Conservation (phyloP, 2,888 invertebrate genomes). For the Hirtodrosophila trivittata region DNA sequence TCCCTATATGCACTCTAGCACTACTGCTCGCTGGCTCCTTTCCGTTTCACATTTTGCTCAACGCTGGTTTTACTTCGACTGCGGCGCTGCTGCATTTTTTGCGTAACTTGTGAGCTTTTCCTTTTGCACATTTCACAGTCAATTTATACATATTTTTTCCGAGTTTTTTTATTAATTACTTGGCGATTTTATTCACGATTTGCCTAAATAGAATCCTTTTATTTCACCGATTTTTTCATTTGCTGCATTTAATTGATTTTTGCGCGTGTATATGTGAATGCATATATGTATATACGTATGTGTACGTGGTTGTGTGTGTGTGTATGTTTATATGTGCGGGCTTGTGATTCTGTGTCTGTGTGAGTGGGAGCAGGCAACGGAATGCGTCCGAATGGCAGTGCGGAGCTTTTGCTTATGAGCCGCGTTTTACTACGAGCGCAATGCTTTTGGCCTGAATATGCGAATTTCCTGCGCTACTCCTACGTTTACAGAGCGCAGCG, state of each 20-base stretch:
- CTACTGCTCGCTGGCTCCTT: conserved; percentile 55
- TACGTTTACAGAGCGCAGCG: conserved; percentile 50
- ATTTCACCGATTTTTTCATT: conserved; percentile 38
- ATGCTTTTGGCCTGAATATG: conserved; percentile 73
- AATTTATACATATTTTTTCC: conserved; percentile 51
- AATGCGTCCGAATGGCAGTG: conserved; percentile 80
- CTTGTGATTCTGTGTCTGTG: conserved; percentile 31
- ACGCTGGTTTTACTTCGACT: conserved; percentile 35
- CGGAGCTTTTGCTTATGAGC: conserved; percentile 77
- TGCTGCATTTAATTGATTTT: conserved; percentile 69
- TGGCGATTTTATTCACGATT: not conserved
- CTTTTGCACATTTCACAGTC: conserved; percentile 65
- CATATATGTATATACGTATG: conserved; percentile 43
- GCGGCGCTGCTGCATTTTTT: conserved; percentile 69
- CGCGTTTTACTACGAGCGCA: conserved; percentile 63
- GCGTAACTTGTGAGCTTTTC: conserved; percentile 70
- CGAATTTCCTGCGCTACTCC: conserved; percentile 72
- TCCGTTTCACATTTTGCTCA: conserved; percentile 70
- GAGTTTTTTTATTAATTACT: conserved; percentile 8
- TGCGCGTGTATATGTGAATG: conserved; percentile 62
- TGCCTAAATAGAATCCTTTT: conserved; percentile 15
- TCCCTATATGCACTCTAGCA: conserved; percentile 52
- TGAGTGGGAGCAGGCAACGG: conserved; percentile 68
- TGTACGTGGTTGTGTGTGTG: conserved; percentile 43
- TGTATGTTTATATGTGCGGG: conserved; percentile 24